Conservation (phyloP, 2,888 invertebrate genomes). For the Saturnia pavonia region DNA sequence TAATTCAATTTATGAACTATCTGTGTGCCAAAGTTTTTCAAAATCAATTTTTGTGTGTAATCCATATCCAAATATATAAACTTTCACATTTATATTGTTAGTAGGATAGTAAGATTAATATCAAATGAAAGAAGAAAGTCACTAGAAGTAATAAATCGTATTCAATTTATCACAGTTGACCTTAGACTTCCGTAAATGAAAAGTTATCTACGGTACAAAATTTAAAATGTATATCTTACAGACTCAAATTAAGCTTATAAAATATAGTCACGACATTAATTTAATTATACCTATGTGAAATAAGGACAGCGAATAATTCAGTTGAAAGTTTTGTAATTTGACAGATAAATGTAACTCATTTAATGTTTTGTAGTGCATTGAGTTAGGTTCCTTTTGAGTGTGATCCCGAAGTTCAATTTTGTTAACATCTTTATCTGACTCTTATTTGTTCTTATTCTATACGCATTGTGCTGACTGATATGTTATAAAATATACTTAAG, state of each 20-base stretch:
- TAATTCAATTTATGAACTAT: no score
- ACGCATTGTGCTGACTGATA: no score
- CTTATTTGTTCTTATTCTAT: no score
- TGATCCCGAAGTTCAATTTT: not conserved
- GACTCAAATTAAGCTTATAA: not conserved
- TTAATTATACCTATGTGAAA: not conserved
- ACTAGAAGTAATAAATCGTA: not conserved
- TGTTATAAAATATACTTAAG: not conserved
- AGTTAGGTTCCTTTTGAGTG: not conserved
- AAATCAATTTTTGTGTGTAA: no score
- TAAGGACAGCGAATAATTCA: no score
- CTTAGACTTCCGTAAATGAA: not conserved
- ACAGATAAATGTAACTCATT: not conserved
- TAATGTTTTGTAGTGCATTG: not conserved
- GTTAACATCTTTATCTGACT: no score
- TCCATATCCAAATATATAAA: no score
- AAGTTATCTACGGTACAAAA: not conserved
- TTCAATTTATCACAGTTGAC: not conserved
- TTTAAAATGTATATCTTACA: not conserved
- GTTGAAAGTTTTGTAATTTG: not conserved
- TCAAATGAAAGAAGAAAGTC: no score
- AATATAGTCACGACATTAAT: no score
- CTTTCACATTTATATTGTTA: no score
- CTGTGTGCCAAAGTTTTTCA: no score
- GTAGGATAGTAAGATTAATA: no score